Evolutionary conservation across 2,797 vertebrate genomes (phyloP).

Genomic region (Gymnothorax reevesii): DNA sequence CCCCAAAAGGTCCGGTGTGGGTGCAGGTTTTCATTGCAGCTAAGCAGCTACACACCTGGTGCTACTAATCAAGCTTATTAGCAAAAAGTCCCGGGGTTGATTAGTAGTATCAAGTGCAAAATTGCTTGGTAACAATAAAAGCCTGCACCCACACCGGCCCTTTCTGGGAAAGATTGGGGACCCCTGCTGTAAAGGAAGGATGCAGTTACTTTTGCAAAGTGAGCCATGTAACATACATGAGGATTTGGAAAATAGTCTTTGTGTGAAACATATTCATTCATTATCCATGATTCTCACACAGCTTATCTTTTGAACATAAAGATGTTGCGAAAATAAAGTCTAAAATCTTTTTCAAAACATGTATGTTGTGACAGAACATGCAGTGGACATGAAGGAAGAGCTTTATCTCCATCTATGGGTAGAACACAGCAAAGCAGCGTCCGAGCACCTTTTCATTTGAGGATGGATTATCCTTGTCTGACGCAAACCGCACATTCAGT

Average conservation of each 20-base stretch:
- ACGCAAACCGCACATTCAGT: background rate
- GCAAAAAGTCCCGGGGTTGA: too few species aligned
- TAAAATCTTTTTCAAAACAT: background rate
- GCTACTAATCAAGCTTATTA: too few species aligned
- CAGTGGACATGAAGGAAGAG: conserved; percentile 16
- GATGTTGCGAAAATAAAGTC: too few species aligned
- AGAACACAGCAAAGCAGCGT: background rate
- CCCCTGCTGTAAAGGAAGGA: background rate
- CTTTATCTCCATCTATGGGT: conserved; percentile 50
- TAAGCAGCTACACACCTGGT: too few species aligned
- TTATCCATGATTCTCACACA: background rate
- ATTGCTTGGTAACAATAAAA: too few species aligned
- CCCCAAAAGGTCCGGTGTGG: too few species aligned
- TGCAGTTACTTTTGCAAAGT: background rate
- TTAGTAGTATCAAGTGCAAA: too few species aligned
- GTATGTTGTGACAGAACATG: too few species aligned
- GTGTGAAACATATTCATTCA: background rate
- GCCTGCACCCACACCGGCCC: too few species aligned
- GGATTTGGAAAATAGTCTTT: background rate
- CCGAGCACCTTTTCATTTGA: too few species aligned
- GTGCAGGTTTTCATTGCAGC: too few species aligned
- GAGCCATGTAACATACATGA: background rate
- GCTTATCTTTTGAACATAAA: background rate
- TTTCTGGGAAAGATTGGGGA: too few species aligned
- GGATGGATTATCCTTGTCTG: background rate